Evolutionary conservation across 1,140 invertebrate genomes (phyloP), one percentile per base, ranked within the genome.

Genomic region (Musca vetustissima): DNA sequence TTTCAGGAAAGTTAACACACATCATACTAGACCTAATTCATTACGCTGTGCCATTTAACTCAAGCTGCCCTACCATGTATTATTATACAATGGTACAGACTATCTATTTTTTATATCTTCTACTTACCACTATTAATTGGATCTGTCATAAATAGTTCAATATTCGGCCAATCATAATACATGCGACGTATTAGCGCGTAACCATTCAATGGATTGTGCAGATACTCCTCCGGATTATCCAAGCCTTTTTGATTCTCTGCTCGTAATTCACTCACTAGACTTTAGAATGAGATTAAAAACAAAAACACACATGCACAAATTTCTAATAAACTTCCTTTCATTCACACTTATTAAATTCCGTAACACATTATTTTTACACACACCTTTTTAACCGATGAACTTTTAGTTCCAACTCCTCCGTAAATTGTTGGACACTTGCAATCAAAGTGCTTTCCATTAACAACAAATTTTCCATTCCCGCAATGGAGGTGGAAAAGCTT

Each of bases 381-480:
- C 49, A 52, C 49, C 13, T 52, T 52, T 52, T 52, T 14, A 52
- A 52, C 1, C 14, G 32, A 11, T 69, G 15, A 11, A 80, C 52
- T 52, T 80, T 80, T 4, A 25, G 24, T 7, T 76, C 57, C 32
- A 80, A 52, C n/a, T 76, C 71, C 13, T 86, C 79, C 19, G 98
- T 89, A 81, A 94, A 97, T 36, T 88, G 85, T 73, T 93, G 88
- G 48, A 98, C 84, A 57, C 91, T 92, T 71, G 89, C 85, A 66
- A 97, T 92, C 28, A 98, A 88, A 55, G 90, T 88, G 24, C 87
- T 85, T 84, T 98, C 95, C 13, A 95, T 92, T 71, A 91, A 87
- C 22, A 98, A 82, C n/a, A 97, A 84, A 69, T 91, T 89, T 80
- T 96, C 93, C 80, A 98, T 87, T 73, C 97, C 94, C 3, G 90